Evolutionary conservation across 2,113 vertebrate genomes (phyloP).

Genomic region (Psittacara wagleri): DNA sequence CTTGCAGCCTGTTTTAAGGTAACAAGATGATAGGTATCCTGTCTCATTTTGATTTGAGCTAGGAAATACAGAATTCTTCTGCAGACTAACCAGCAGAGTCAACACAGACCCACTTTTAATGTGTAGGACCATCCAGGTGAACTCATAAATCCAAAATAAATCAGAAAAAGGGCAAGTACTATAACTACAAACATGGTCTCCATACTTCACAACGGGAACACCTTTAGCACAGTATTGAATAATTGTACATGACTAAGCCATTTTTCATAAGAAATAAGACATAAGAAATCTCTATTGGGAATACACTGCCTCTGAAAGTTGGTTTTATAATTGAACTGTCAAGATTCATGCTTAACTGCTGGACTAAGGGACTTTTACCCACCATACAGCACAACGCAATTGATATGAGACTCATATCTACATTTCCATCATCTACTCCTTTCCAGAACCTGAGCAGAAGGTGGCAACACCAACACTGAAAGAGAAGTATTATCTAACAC

Average conservation of each 20-base stretch:
- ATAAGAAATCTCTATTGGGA: background rate
- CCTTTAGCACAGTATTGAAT: background rate
- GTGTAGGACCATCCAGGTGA: background rate
- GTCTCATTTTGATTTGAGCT: background rate
- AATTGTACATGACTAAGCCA: background rate
- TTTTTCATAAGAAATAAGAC: no score
- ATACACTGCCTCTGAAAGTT: background rate
- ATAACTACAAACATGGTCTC: background rate
- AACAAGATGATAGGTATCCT: background rate
- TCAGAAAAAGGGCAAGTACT: background rate
- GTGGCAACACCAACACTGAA: background rate
- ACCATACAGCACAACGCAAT: background rate
- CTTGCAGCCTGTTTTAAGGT: background rate
- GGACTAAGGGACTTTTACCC: background rate
- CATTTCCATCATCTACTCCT: background rate
- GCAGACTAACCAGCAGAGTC: background rate
- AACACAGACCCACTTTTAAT: background rate
- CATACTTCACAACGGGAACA: background rate
- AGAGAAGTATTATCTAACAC: background rate
- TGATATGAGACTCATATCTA: background rate
- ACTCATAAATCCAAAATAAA: background rate
- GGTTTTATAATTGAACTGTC: background rate
- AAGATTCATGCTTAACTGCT: background rate
- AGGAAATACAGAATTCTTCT: background rate
- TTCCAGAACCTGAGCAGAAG: background rate